phyloP scores from a whole-genome alignment of 1,140 invertebrate genomes.

The Formica selysi region DNA sequence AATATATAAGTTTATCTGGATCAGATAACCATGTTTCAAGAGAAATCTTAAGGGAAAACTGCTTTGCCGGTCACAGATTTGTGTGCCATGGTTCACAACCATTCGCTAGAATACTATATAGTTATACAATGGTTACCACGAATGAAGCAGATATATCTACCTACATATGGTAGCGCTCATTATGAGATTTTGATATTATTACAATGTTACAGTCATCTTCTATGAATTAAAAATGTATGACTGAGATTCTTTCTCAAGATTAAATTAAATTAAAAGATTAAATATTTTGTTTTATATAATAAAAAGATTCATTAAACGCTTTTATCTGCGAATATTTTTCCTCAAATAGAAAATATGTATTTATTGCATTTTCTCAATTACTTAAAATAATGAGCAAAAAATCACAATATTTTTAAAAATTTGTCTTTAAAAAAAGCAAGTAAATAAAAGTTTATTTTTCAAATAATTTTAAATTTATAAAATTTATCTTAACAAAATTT shows the following conservation, averaged over 20 bases:
- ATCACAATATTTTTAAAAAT: too few species aligned
- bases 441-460: neutral
- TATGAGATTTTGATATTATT: neutral
- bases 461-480: neutral
- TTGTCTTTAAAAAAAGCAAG: too few species aligned
- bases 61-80: constrained; percentile 60
- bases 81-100: neutral
- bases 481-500: neutral
- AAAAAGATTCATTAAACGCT: too few species aligned
- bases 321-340: too few species aligned
- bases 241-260: too few species aligned
- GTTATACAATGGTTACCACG: constrained; percentile 7
- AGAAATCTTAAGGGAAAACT: constrained; percentile 34
- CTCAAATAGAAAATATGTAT: too few species aligned
- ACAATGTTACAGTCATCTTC: too few species aligned
- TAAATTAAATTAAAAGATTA: too few species aligned
- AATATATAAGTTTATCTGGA: constrained; percentile 58
- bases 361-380: too few species aligned
- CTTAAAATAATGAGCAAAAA: too few species aligned
- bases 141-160: constrained; percentile 35
- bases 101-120: constrained; percentile 18
- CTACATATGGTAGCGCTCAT: constrained; percentile 16
- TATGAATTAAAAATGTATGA: too few species aligned
- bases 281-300: too few species aligned
- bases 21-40: constrained; percentile 50